Conservation (phyloP, 2,797 vertebrate species). For the Vultur gryphus region DNA sequence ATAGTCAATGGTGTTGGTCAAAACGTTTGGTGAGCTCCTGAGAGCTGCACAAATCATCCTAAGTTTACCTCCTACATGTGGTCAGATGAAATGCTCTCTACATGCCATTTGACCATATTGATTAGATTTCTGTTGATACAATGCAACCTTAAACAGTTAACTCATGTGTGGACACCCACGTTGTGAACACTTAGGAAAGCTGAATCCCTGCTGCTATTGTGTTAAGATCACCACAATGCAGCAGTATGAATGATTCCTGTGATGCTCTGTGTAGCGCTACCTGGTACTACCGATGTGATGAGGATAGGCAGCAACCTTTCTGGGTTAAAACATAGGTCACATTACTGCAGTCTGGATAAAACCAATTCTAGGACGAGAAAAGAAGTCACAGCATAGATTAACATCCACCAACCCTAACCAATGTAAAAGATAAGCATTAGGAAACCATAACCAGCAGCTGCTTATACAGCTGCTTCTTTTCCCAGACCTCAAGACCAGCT, state of each 20-base stretch:
- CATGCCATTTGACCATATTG: background rate
- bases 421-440: background rate
- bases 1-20: background rate
- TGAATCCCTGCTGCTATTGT: background rate
- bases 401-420: background rate
- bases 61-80: background rate
- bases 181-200: background rate
- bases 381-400: background rate
- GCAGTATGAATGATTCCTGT: background rate
- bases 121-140: background rate
- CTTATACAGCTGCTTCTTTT: conserved; percentile 5
- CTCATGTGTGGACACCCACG: background rate
- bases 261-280: background rate
- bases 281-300: background rate
- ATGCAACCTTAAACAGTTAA: background rate
- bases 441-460: background rate
- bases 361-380: background rate
- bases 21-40: background rate
- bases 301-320: background rate
- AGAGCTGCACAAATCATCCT: background rate
- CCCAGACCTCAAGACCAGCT: background rate
- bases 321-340: background rate
- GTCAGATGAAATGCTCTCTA: background rate
- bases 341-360: background rate
- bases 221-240: background rate